Conservation (phyloP, 1,140 invertebrate species). For the Drosophila ananassae region DNA sequence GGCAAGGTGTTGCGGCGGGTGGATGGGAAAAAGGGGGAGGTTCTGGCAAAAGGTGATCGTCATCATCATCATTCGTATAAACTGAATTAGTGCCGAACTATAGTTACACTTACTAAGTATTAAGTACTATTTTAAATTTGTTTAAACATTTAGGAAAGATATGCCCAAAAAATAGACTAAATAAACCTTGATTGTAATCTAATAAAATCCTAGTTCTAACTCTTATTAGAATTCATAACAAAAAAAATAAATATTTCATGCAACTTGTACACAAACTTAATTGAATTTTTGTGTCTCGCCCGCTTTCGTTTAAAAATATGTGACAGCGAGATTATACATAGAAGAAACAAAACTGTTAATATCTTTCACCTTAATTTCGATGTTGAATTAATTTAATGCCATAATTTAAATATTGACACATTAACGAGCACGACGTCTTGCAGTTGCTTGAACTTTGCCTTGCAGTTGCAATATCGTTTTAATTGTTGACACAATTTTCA, state of each 20-base stretch:
- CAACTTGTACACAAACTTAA: background rate
- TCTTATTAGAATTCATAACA: too few species aligned
- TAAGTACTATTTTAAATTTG: too few species aligned
- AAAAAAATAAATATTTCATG: background rate
- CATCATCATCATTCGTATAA: slow-evolving; percentile 27
- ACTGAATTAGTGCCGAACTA: background rate
- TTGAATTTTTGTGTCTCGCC: slow-evolving; percentile 35
- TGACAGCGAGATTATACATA: slow-evolving; percentile 38
- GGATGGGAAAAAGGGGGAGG: background rate
- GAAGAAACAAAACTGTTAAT: slow-evolving; percentile 25
- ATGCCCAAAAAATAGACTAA: too few species aligned
- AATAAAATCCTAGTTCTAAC: too few species aligned
- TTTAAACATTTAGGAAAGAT: too few species aligned
- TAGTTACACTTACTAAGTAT: background rate
- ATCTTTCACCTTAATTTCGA: slow-evolving; percentile 21
- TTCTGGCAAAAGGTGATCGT: slow-evolving; percentile 37
- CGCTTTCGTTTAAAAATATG: slow-evolving; percentile 49
- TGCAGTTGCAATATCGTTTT: slow-evolving; percentile 37
- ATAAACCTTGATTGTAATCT: too few species aligned
- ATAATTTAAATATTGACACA: slow-evolving; percentile 74
- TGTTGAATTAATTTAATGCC: slow-evolving; percentile 42
- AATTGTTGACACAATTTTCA: slow-evolving; percentile 40
- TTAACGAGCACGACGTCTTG: slow-evolving; percentile 38
- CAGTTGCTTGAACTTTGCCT: slow-evolving; percentile 65
- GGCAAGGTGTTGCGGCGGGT: slow-evolving; percentile 16